Base-by-base conservation (phyloP, 2,113 vertebrate species). In the Campylomormyrus tamandua region DNA sequence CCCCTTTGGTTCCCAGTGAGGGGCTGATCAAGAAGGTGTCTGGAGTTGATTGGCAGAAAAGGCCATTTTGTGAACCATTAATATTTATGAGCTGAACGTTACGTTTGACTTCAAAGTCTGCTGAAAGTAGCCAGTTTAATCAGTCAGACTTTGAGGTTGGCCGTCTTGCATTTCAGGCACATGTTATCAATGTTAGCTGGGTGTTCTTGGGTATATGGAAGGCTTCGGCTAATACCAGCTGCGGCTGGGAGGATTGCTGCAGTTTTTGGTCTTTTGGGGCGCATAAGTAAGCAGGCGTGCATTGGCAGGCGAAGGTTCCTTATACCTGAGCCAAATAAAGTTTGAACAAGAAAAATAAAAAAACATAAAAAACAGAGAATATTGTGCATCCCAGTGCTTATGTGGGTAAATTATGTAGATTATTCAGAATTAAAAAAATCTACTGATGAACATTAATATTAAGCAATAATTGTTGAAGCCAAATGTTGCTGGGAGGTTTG, bases 1-100 rank as follows among this genome's bases (percentile, higher is more conserved):
- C 4, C 31, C 74, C 74, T 80, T 74, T 35, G 66, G 9, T 74
- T 74, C 11, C 66, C n/a, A 74, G 13, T 42, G 31, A 80, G 31
- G 13, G 74, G 13, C 35, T 39, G 15, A 80, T 80, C 74, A 42
- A 15, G 15, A 80, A 80, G 17, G 74, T 80, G 35, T 80, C 74
- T 80, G 74, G 35, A 80, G 74, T 80, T 80, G 74, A 80, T 42
- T 80, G 74, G 74, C 74, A 80, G 74, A 80, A 80, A 80, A 42
- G 74, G 6, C 74, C 35, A 80, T 80, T 80, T 80, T 35, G 35
- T 15, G 35, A 42, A 0, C 31, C 35, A 80, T 80, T 80, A 80
- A 80, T 42, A 80, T 80, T 80, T 80, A 80, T 80, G 74, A 80
- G 74, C 35, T 80, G 74, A 80, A 80, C 31, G 17, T 80, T 80